phyloP scores from a whole-genome alignment of 2,888 invertebrate species.

The Drosophila emarginata region DNA sequence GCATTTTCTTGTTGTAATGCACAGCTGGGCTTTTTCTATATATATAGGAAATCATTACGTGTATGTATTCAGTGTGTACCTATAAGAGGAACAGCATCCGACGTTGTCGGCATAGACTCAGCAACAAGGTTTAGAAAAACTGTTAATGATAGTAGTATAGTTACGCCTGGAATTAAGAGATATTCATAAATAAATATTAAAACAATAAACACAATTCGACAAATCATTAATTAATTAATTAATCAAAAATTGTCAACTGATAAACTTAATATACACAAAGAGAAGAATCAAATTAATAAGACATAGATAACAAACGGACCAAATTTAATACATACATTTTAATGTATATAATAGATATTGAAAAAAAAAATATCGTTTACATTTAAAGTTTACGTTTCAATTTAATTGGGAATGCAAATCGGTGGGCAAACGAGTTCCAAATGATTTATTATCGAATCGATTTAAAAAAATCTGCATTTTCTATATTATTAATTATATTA shows the following conservation, averaged over 20 bases:
- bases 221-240: conserved; percentile 25
- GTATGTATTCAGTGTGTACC: conserved; percentile 84
- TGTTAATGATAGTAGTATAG: conserved; percentile 97
- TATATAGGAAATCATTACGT: conserved; percentile 19
- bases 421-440: neutral
- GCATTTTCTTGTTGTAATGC: conserved; percentile 10
- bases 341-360: conserved; percentile 15
- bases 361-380: conserved; percentile 36
- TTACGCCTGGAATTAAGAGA: conserved; percentile 90
- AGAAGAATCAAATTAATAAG: conserved; percentile 1
- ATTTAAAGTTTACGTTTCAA: conserved; percentile 37
- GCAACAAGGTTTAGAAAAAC: conserved; percentile 99
- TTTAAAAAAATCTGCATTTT: no score
- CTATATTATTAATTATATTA: no score
- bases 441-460: neutral
- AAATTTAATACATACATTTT: neutral
- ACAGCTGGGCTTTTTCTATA: conserved; percentile 7
- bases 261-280: conserved; percentile 4
- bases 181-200: conserved; percentile 60
- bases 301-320: neutral
- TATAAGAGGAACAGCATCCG: conserved; percentile 92
- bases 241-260: neutral
- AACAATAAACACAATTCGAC: conserved; percentile 71
- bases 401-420: conserved; percentile 12
- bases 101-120: conserved; percentile 96